A percentile compares a stretch with the other conserved stretches of the same genome.
These are phyloP conservation scores for Trichomycterus rosablanca DNA, from an alignment of 2,113 vertebrate species.

Conservation along the genomic window DNA sequence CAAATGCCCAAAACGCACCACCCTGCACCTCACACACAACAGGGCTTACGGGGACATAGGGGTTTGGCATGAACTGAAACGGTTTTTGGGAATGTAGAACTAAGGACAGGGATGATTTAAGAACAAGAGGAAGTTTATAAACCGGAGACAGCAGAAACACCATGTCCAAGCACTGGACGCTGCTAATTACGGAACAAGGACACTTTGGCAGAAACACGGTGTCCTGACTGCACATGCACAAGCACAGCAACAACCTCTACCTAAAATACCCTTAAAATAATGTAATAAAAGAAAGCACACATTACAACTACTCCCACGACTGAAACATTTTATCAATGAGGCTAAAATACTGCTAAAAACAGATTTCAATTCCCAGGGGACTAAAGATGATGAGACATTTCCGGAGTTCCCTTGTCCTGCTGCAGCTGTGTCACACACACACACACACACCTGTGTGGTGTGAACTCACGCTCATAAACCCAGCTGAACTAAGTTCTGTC, in stretches of 20 bases:
- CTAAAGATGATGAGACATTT: conserved; percentile 43
- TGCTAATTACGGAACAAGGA: conserved; percentile 34
- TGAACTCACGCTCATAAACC: conserved; percentile 57
- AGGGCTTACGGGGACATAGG: conserved; percentile 9
- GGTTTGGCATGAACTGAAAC: conserved; percentile 7
- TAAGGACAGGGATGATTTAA: conserved; percentile 54
- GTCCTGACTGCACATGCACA: conserved; percentile 22
- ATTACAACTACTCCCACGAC: too few relatives aligned
- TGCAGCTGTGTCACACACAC: conserved; percentile 54
- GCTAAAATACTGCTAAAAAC: too few relatives aligned
- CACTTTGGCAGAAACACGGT: conserved; percentile 1
- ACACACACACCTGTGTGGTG: conserved; percentile 53
- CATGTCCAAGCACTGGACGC: conserved; percentile 29
- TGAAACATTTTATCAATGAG: too few relatives aligned
- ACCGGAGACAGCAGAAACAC: conserved; percentile 43
- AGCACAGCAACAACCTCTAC: conserved; percentile 19
- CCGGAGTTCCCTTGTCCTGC: conserved; percentile 42
- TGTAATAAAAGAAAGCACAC: too few relatives aligned
- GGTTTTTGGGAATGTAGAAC: conserved; percentile 17
- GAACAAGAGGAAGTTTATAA: conserved; percentile 62
- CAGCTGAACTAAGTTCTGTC: conserved; percentile 57
- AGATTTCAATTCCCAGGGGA: conserved; percentile 42
- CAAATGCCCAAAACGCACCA: conserved; percentile 38
- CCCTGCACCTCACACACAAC: neutral
- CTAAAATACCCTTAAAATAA: too few relatives aligned